phyloP scores from a whole-genome alignment of 2,888 invertebrate genomes.

The Resseliella maxima region DNA sequence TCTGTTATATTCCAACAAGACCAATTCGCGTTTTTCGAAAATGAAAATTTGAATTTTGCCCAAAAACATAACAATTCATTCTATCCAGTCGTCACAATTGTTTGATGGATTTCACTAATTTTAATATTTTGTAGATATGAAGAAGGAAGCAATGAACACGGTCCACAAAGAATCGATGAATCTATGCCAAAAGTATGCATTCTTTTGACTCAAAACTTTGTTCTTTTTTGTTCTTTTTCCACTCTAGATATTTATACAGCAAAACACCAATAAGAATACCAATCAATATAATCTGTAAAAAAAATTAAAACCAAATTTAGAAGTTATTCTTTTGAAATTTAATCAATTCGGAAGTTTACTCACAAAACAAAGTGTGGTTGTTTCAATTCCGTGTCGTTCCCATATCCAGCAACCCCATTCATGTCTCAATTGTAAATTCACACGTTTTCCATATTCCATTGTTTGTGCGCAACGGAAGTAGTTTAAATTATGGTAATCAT shows the following conservation, averaged over 20 bases:
- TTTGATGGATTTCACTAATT: neutral
- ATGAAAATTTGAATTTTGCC: too few species aligned
- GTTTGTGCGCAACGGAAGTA: neutral
- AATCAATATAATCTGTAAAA: constrained; percentile 9
- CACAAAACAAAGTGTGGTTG: constrained; percentile 1
- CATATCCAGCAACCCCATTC: neutral
- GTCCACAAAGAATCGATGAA: neutral
- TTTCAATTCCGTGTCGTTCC: constrained; percentile 38
- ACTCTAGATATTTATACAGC: neutral
- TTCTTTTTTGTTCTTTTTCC: neutral
- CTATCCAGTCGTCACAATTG: neutral
- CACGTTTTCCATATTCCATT: neutral
- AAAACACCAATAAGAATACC: neutral
- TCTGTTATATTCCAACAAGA: too few species aligned
- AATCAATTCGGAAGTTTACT: constrained; percentile 30
- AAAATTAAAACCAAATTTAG: neutral
- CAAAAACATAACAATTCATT: neutral
- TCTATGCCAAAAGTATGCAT: too few species aligned
- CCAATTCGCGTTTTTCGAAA: too few species aligned
- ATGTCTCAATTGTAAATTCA: constrained; percentile 40
- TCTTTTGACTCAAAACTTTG: neutral
- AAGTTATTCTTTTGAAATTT: constrained; percentile 5
- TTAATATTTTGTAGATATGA: neutral
- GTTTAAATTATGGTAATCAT: neutral
- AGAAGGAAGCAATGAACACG: neutral